Percentiles rank a stretch among this genome's conserved stretches.
Conservation (phyloP, 2,113 vertebrate genomes). For the Axis porcinus region DNA sequence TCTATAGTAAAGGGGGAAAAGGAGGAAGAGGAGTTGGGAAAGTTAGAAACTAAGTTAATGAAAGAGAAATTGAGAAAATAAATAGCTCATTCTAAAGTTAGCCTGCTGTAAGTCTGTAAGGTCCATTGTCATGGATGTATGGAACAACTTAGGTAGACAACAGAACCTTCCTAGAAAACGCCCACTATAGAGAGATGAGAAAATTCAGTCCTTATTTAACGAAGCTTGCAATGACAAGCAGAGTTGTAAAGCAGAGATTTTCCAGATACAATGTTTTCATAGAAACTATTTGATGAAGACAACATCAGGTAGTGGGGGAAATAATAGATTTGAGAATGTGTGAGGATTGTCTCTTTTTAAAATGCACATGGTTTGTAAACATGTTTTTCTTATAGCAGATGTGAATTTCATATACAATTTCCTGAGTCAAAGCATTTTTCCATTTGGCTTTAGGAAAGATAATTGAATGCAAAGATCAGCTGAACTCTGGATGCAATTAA, state of each 20-base stretch:
- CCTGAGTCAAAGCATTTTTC: constrained; percentile 38
- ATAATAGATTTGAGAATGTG: not conserved
- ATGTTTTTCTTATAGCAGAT: constrained; percentile 24
- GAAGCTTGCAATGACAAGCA: not conserved
- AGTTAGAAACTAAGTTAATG: not conserved
- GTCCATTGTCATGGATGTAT: fast-evolving
- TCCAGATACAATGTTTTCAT: not conserved
- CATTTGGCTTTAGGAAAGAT: constrained; percentile 61
- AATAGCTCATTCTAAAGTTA: not conserved
- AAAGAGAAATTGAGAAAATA: not conserved
- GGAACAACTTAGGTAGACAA: not conserved
- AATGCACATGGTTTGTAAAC: not conserved
- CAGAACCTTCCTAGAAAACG: not conserved
- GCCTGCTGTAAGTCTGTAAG: not conserved
- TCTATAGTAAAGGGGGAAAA: not conserved
- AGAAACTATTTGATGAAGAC: not conserved
- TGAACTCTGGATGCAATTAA: constrained; percentile 64
- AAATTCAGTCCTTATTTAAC: not conserved
- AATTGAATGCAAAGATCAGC: constrained; percentile 67
- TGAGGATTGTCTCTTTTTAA: not conserved
- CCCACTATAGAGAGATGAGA: not conserved
- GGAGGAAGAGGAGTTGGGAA: not conserved
- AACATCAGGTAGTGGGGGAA: not conserved
- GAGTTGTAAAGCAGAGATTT: not conserved
- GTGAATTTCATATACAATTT: constrained; percentile 41